Conservation (phyloP, 2,113 vertebrate genomes). For the Sphyrna mokarran region DNA sequence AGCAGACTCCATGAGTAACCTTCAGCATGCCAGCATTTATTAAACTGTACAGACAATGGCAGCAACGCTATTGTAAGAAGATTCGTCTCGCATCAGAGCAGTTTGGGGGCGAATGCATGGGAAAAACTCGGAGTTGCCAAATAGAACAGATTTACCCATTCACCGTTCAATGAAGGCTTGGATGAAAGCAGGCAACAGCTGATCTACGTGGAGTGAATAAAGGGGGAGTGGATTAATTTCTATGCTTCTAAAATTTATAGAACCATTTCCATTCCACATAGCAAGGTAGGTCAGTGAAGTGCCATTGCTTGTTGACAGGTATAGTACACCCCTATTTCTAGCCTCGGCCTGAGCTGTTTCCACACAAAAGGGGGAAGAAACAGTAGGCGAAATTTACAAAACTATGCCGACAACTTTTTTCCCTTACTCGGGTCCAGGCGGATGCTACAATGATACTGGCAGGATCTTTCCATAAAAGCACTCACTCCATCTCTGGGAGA, state of each 20-base stretch:
- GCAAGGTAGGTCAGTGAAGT: slow-evolving; percentile 62
- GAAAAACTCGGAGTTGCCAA: slow-evolving; percentile 86
- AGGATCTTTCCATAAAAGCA: slow-evolving; percentile 56
- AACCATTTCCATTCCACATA: slow-evolving; percentile 47
- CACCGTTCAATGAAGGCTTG: slow-evolving; percentile 56
- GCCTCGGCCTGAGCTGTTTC: slow-evolving; percentile 56
- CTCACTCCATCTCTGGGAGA: slow-evolving; percentile 43
- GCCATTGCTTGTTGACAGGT: slow-evolving; percentile 54
- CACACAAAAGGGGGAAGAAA: slow-evolving; percentile 57
- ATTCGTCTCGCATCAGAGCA: slow-evolving; percentile 73
- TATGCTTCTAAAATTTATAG: slow-evolving; percentile 49
- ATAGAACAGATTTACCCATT: slow-evolving; percentile 78
- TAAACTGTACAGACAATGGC: slow-evolving; percentile 83
- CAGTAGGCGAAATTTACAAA: slow-evolving; percentile 48
- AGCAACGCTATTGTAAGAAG: slow-evolving; percentile 76
- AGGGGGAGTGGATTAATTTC: slow-evolving; percentile 48
- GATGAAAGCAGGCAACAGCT: slow-evolving; percentile 42
- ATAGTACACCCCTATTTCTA: slow-evolving; percentile 54
- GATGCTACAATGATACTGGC: slow-evolving; percentile 62
- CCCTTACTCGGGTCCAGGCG: slow-evolving; percentile 59
- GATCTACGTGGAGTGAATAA: slow-evolving; percentile 47
- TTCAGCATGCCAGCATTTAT: slow-evolving; percentile 81
- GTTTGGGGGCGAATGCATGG: slow-evolving; percentile 76
- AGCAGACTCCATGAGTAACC: slow-evolving; percentile 68
- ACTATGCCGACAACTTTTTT: slow-evolving; percentile 47